phyloP scores from a whole-genome alignment of 2,888 invertebrate genomes.

The Tipula vernalis region DNA sequence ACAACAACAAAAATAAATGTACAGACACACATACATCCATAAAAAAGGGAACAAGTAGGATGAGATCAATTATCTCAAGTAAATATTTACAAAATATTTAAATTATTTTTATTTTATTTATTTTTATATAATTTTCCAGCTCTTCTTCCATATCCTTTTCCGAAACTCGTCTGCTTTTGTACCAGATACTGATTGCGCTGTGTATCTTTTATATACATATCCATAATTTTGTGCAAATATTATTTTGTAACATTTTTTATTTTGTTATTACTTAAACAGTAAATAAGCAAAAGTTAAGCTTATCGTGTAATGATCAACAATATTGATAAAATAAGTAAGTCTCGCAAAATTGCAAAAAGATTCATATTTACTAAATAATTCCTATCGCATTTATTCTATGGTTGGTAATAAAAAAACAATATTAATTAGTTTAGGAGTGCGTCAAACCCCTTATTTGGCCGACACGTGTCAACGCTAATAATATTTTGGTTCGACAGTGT shows the following conservation, averaged over 20 bases:
- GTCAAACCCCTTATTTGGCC: neutral
- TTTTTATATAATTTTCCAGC: neutral
- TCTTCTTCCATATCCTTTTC: neutral
- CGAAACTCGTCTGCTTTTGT: neutral
- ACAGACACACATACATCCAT: neutral
- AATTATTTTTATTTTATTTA: conserved; percentile 16
- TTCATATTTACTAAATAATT: no score
- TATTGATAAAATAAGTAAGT: neutral
- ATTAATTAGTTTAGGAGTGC: neutral
- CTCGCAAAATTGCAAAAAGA: neutral
- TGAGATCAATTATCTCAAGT: conserved; percentile 14
- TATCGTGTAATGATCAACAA: neutral
- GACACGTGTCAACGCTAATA: neutral
- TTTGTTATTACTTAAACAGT: neutral
- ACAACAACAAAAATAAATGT: neutral
- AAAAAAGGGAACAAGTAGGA: conserved; percentile 7
- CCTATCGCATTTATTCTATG: neutral
- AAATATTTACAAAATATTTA: conserved; percentile 11
- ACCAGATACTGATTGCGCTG: neutral
- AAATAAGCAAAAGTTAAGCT: neutral
- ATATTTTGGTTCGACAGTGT: neutral
- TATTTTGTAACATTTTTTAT: neutral
- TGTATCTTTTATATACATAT: neutral
- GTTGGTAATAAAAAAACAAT: neutral
- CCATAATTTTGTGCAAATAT: neutral